Base-by-base conservation (phyloP, 2,888 invertebrate species). In the Lordiphosa fenestrarum region DNA sequence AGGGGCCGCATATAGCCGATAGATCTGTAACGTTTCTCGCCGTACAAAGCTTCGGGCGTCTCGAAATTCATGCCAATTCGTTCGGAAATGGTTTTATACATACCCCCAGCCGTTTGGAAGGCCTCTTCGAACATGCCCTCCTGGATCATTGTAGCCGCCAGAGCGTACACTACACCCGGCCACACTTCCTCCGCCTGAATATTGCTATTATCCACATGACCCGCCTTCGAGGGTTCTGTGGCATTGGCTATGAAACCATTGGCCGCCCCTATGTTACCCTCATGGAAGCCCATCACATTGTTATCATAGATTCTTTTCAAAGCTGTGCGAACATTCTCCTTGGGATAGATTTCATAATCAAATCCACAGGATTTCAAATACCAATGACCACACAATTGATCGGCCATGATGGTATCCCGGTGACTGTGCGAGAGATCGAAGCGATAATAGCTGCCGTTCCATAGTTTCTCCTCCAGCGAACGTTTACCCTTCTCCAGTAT, bases 1-100 rank as follows among this genome's bases (percentile, higher is more conserved):
- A 98, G 90, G 0, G 98, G 97, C n/a, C 98, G 91, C 98, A 98
- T 98, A 90, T 98, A 98, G 1, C 94, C 97, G 50, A 97, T 92
- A 1, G 98, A 93, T 4, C 98, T 93, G 88, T 96, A 97, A 85
- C 93, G 92, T 44, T 94, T 93, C 74, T 93, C 92, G 67, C 92
- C 94, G 87, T 95, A 95, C n/a, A 97, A 85, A 0, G 98, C 98
- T 89, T 98, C 98, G 0, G 98, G 98, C 0, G 97, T 98, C 88
- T 98, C 96, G 87, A 94, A 98, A 42, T 94, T 94, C 87, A 98
- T 92, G 0, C 98, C 98, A 87, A 95, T 93, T 74, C 91, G 90
- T 77, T 96, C 93, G 61, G 93, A 94, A 68, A 97, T 92, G 0
- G 95, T 94, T 70, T 94, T 93, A 89, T 96, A 95, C 85, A 96